Conservation (phyloP, 2,113 vertebrate genomes). For the Tachuris rubrigastra region DNA sequence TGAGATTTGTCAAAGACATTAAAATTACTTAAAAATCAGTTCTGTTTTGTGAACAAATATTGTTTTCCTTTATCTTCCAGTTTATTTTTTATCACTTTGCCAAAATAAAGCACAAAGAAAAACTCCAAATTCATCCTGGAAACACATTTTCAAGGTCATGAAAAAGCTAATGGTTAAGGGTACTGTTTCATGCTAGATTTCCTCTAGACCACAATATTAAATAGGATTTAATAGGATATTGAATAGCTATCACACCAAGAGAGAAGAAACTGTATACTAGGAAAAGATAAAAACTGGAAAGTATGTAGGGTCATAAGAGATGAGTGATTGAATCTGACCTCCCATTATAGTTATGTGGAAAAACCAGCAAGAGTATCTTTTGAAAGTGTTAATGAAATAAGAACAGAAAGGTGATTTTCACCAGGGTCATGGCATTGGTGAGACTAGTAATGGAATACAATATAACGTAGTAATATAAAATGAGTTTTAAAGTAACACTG, state of each 20-base stretch:
- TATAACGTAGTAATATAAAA: background rate
- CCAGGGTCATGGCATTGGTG: background rate
- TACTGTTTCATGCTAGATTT: background rate
- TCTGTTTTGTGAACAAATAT: background rate
- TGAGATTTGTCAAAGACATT: background rate
- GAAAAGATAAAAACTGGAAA: background rate
- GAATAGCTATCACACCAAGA: background rate
- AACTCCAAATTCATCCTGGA: background rate
- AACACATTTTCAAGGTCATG: background rate
- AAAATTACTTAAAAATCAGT: background rate
- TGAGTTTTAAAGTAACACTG: background rate
- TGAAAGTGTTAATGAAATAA: background rate
- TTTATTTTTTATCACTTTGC: background rate
- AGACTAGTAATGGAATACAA: background rate
- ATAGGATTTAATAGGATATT: background rate
- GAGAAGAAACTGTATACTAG: background rate
- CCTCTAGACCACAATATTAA: background rate
- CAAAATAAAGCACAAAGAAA: background rate
- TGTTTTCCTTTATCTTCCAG: background rate
- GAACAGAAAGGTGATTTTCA: background rate
- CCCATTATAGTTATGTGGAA: background rate
- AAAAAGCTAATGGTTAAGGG: background rate
- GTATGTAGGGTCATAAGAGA: background rate
- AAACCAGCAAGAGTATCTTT: background rate
- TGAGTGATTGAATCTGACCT: background rate